Evolutionary conservation across 2,888 invertebrate genomes (phyloP).

Genomic region (Pyrrhosoma nymphula): DNA sequence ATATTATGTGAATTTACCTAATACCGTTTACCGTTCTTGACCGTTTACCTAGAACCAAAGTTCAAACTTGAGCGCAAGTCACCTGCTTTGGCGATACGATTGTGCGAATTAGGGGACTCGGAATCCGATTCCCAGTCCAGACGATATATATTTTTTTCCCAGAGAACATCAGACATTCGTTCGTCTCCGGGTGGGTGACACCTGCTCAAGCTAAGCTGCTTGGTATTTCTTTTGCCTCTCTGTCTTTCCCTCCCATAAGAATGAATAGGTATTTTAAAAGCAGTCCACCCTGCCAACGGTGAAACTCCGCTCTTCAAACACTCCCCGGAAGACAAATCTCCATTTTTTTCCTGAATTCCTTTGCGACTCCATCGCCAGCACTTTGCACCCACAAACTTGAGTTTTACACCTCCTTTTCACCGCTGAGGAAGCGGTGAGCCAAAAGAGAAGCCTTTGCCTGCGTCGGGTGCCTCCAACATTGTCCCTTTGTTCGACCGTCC

Average conservation of each 20-base stretch:
- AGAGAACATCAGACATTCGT: no score
- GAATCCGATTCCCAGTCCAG: no score
- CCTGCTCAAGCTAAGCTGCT: no score
- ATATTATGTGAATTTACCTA: no score
- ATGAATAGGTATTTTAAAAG: conserved; percentile 18
- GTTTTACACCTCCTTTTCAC: not conserved
- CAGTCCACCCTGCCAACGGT: not conserved
- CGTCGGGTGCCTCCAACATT: not conserved
- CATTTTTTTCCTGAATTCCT: not conserved
- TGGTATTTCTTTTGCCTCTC: no score
- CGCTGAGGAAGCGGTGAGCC: not conserved
- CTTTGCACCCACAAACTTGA: not conserved
- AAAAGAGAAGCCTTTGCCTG: not conserved
- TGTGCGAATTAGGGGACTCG: no score
- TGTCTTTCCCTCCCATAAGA: not conserved
- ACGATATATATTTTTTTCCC: no score
- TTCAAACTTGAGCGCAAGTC: no score
- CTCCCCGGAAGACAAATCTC: not conserved
- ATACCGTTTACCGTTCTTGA: no score
- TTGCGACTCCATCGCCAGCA: not conserved
- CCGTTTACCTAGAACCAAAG: no score
- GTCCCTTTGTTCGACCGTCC: not conserved
- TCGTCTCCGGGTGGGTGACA: no score
- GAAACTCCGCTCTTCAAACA: not conserved
- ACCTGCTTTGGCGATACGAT: no score